A percentile compares a stretch with the other conserved stretches of the same genome.
Conservation (phyloP, 2,113 vertebrate genomes). For the Desmodus rotundus region DNA sequence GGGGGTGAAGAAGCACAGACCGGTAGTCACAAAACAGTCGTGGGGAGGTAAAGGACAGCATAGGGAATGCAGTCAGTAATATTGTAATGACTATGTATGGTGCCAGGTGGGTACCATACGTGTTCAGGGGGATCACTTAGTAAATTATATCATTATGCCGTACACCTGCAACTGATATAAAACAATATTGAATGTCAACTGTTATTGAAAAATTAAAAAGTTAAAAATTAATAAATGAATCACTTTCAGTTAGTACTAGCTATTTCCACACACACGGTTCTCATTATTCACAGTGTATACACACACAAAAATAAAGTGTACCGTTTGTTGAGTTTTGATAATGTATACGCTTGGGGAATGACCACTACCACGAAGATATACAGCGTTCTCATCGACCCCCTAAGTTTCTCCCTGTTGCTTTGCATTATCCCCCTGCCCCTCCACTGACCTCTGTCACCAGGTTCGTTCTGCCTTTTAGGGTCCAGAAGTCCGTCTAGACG, state of each 20-base stretch:
- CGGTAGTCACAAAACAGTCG: background rate
- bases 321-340: background rate
- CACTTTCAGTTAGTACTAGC: background rate
- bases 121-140: background rate
- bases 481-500: background rate
- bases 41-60: background rate
- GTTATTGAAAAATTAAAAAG: background rate
- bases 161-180: background rate
- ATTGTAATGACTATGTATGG: background rate
- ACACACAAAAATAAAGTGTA: background rate
- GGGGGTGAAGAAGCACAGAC: background rate
- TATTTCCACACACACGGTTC: background rate
- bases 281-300: background rate
- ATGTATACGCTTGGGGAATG: background rate
- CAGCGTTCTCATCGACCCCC: background rate
- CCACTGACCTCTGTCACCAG: background rate
- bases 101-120: background rate
- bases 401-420: background rate
- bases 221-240: background rate
- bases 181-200: background rate
- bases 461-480: background rate
- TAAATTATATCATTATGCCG: background rate
- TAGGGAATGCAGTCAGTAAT: background rate
- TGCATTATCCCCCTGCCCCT: background rate
- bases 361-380: background rate